Evolutionary conservation across 2,797 vertebrate species (phyloP).

Genomic region (Enteromius thamalakanensis): DNA sequence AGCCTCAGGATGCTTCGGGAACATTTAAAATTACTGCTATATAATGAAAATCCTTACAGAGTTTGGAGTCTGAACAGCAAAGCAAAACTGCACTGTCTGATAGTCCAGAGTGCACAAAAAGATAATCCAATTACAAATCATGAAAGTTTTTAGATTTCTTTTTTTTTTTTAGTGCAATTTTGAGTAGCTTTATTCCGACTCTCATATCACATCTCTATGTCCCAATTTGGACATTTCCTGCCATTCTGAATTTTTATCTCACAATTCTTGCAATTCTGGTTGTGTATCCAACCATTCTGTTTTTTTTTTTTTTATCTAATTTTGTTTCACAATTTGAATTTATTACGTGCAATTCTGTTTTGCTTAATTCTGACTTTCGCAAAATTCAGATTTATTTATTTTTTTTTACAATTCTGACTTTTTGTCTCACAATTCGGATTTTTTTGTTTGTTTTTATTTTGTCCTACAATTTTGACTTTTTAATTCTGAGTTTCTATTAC

Average conservation of each 20-base stretch:
- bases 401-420: not conserved
- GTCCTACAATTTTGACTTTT: not conserved
- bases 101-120: not conserved
- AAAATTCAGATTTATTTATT: too few relatives aligned
- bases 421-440: not conserved
- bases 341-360: too few relatives aligned
- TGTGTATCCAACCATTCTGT: too few relatives aligned
- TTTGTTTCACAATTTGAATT: not conserved
- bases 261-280: not conserved
- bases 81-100: not conserved
- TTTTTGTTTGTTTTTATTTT: not conserved
- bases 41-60: slow-evolving; percentile 4
- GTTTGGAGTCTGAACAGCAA: not conserved
- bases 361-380: not conserved
- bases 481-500: not conserved
- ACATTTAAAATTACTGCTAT: slow-evolving; percentile 12
- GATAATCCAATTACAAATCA: not conserved
- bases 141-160: too few relatives aligned
- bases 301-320: too few relatives aligned
- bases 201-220: not conserved
- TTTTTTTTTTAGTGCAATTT: too few relatives aligned
- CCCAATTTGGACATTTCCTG: not conserved
- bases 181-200: not conserved
- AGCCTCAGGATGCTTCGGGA: slow-evolving; percentile 3
- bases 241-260: too few relatives aligned